Evolutionary conservation across 2,888 invertebrate genomes (phyloP).

Genomic region (Tenthredo scrophulariae): DNA sequence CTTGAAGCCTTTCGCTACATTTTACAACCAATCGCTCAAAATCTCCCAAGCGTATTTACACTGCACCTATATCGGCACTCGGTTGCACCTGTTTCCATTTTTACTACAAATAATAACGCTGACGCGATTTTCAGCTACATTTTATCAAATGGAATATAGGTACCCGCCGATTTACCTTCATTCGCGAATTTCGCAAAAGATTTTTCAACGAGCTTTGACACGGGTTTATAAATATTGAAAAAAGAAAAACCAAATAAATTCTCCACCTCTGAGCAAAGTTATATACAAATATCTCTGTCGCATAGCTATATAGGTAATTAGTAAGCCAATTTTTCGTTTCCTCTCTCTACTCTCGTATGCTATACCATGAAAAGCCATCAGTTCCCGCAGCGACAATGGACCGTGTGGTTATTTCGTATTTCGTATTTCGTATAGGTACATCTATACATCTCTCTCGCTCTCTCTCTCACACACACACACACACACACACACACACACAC

Average conservation of each 20-base stretch:
- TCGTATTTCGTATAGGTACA: slow-evolving; percentile 11
- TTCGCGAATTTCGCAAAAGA: too few relatives aligned
- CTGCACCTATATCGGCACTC: neutral
- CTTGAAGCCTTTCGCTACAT: neutral
- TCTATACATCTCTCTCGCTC: neutral
- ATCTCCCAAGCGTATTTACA: neutral
- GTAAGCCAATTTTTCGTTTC: slow-evolving; percentile 4
- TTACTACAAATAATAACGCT: neutral
- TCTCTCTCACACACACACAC: neutral
- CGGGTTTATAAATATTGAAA: neutral
- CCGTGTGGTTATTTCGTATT: slow-evolving; percentile 36
- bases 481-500: neutral
- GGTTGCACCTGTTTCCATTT: neutral
- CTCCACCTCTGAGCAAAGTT: neutral
- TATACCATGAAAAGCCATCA: slow-evolving; percentile 28
- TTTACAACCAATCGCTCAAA: neutral
- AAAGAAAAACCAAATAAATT: neutral
- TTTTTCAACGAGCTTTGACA: too few relatives aligned
- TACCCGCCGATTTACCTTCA: too few relatives aligned
- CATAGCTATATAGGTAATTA: neutral
- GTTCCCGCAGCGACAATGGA: slow-evolving; percentile 9
- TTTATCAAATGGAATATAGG: too few relatives aligned
- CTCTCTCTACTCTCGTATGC: neutral
- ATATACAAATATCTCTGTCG: neutral
- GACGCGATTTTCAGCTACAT: neutral